phyloP scores from a whole-genome alignment of 64 coral and sea anemone genomes.

The Montipora sp. region DNA sequence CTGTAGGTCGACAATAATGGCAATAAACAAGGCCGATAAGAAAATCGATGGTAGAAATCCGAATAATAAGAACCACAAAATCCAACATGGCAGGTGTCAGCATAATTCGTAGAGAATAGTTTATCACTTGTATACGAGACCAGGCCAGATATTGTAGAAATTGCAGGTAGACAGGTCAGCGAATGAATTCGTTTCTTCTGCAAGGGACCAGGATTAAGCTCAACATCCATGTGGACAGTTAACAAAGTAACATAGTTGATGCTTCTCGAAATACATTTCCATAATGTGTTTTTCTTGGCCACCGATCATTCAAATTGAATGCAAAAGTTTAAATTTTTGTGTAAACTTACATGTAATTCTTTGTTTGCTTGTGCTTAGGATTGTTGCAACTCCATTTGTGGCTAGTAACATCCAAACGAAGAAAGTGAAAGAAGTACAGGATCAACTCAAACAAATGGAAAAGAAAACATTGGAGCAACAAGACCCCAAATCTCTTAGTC shows the following conservation, averaged over 20 bases:
- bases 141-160: constrained; percentile 26
- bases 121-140: neutral
- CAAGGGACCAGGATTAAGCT: constrained; percentile 9
- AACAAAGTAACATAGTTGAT: neutral
- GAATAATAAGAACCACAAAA: neutral
- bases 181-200: constrained; percentile 8
- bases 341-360: neutral
- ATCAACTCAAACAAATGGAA: constrained; percentile 37
- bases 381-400: constrained; percentile 29
- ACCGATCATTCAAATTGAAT: too few species aligned
- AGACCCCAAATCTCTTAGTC: neutral
- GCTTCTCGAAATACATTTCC: too few species aligned
- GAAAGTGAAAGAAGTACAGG: constrained; percentile 36
- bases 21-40: too few species aligned
- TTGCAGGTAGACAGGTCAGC: constrained; percentile 12
- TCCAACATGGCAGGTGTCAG: neutral
- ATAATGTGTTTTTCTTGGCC: too few species aligned
- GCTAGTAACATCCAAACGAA: constrained; percentile 3
- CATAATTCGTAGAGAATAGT: too few species aligned
- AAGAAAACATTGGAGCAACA: neutral
- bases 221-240: constrained; percentile 39
- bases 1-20: too few species aligned
- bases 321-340: too few species aligned
- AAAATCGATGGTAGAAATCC: too few species aligned
- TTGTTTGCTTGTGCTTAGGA: neutral